Base-by-base conservation (phyloP, 64 coral and sea anemone genomes). In the Dendronephthya gigantea region DNA sequence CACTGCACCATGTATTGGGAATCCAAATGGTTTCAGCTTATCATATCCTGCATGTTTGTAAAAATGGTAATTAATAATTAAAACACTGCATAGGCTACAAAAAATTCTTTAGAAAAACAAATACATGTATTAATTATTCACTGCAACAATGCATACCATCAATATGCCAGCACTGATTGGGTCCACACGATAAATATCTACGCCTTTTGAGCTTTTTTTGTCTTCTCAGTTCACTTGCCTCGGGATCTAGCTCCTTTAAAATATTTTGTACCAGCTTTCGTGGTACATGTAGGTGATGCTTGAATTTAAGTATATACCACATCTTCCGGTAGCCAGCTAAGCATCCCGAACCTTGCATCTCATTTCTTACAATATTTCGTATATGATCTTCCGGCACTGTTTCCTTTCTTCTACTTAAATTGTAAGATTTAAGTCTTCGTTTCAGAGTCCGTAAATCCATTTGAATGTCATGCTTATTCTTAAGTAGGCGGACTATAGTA, bases 391-490 rank as follows among this genome's bases (percentile, higher is more conserved):
- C 88, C 19, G 22, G n/a, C 22, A 52, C 33, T 39, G 81, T 83
- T 45, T 84, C 58, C 39, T 40, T 83, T 85, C 72, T 30, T 36
- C 81, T 83, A 31, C 66, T 50, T 52, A 84, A 40, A 30, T 87
- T 83, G 48, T 82, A 88, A 27, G 47, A 27, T 14, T 59, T 62
- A 70, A 92, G 82, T 28, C 82, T 66, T 27, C 82, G 82, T 88
- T 92, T 92, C 34, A 88, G 68, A 68, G 90, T 88, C 30, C 86
- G 59, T 23, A 88, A 36, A 92, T 35, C 56, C 65, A 92, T 84
- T 13, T 75, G 48, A 75, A 88, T 88, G 48, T 38, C 35, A 84
- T 88, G 82, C n/a, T 84, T 51, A 39, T 40, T 50, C 68, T 70
- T 48, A 47, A 92, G 68, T 29, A 92, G 83, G 37, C 83, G 50